Evolutionary conservation across 2,113 vertebrate genomes (phyloP), one percentile per base, ranked within the genome.

Genomic region (Charadrius vociferus): DNA sequence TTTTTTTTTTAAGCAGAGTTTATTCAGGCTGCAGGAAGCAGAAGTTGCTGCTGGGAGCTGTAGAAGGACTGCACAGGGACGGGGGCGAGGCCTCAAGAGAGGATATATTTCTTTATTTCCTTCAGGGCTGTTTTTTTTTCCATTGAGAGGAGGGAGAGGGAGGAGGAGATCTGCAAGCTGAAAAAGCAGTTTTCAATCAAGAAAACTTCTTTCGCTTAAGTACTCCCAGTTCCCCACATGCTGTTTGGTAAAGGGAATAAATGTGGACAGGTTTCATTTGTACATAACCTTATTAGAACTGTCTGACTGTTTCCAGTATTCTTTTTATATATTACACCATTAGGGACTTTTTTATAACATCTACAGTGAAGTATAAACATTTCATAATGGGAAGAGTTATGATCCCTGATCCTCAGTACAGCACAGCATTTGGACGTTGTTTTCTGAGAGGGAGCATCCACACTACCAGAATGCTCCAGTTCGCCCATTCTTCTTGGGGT

Each of bases 161-260:
- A 97, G 92, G 82, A 95, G 90, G 94, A 91, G 90, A 93, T 84
- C 61, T 88, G 91, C 96, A 96, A 97, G 96, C 95, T 97, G 92
- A 95, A 97, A 97, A 97, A 97, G 97, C 94, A 97, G 96, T 97
- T 97, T 97, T 97, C 90, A 95, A 96, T 97, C 94, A 97, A 93
- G 91, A 95, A 96, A 96, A 96, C 86, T 81, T 94, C 82, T 96
- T 91, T 92, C 14, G 7, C 86, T 92, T 97, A 97, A 97, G 94
- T 97, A 97, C 49, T 97, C 92, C 97, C 97, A 97, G 96, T 36
- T 96, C 94, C 83, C 83, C 91, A 92, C 91, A 95, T 93, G 88
- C 95, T 97, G 95, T 89, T 97, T 86, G 56, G 95, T 95, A 97
- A 92, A 95, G 86, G 75, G 90, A 95, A 95, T 97, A 95, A 90